These are phyloP conservation scores for Archocentrus centrarchus DNA, from an alignment of 2,113 vertebrate species.

Conservation along the genomic window DNA sequence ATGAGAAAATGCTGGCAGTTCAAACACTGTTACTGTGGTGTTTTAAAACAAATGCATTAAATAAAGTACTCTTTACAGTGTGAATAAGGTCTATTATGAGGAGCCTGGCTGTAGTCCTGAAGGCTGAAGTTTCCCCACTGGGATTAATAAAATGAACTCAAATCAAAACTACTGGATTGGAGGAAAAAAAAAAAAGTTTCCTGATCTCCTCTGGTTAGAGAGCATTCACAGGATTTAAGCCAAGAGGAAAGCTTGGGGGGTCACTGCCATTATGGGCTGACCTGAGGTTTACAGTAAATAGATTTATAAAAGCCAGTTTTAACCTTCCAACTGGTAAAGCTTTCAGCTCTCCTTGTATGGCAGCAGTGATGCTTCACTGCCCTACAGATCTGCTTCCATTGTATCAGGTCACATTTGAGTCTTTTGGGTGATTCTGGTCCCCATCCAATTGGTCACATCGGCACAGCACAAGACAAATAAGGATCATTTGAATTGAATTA, in stretches of 20 bases:
- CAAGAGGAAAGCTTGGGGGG: not conserved
- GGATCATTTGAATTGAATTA: not conserved
- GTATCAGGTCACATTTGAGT: not conserved
- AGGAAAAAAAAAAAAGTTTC: too few species aligned
- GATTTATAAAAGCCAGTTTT: not conserved
- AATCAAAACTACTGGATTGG: too few species aligned
- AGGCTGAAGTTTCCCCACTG: too few species aligned
- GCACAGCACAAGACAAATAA: not conserved
- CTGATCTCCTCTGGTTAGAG: too few species aligned
- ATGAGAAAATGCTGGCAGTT: too few species aligned
- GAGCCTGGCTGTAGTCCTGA: too few species aligned
- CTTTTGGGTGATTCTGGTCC: not conserved
- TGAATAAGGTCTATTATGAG: too few species aligned
- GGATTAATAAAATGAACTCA: too few species aligned
- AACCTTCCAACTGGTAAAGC: not conserved
- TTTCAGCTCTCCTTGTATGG: slow-evolving; percentile 30
- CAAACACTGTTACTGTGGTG: too few species aligned
- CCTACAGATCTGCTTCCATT: not conserved
- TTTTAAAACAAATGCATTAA: too few species aligned
- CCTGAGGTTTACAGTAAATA: slow-evolving; percentile 35
- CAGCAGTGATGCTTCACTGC: not conserved
- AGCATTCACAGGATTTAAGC: not conserved
- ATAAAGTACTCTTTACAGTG: too few species aligned
- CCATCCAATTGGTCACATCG: not conserved
- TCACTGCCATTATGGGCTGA: not conserved